Evolutionary conservation across 2,888 invertebrate genomes (phyloP).

Genomic region (Apamea crenata): DNA sequence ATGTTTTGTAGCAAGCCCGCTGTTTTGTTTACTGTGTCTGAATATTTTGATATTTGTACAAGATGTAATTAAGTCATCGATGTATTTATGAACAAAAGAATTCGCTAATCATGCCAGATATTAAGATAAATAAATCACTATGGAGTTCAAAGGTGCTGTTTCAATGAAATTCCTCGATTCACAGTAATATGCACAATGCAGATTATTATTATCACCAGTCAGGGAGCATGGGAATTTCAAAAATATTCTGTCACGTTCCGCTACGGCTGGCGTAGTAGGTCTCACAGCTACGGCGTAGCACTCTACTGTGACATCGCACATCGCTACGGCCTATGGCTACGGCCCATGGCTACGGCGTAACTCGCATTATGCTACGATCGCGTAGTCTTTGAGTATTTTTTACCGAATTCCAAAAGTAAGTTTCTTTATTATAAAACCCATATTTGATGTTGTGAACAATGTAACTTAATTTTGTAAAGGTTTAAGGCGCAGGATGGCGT

Average conservation of each 20-base stretch:
- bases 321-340: conserved; percentile 1
- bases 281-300: conserved; percentile 1
- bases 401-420: not conserved
- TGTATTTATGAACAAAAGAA: conserved; percentile 16
- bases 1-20: not conserved
- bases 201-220: not conserved
- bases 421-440: not conserved
- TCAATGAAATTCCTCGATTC: conserved; percentile 2
- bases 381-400: not conserved
- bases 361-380: not conserved
- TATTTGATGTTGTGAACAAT: not conserved
- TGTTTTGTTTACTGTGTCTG: not conserved
- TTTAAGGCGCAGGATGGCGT: not conserved
- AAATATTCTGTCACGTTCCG: not conserved
- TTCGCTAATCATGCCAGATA: conserved; percentile 28
- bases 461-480: not conserved
- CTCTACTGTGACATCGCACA: not conserved
- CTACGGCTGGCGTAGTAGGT: not conserved
- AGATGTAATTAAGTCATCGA: conserved; percentile 12
- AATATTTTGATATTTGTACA: not conserved
- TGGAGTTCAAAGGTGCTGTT: conserved; percentile 16
- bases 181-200: not conserved
- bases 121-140: conserved; percentile 31
- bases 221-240: not conserved
- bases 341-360: conserved; percentile 1